Evolutionary conservation across 2,797 vertebrate genomes (phyloP), one percentile per base, ranked within the genome.

Genomic region (Pseudotriccus pelzelni): DNA sequence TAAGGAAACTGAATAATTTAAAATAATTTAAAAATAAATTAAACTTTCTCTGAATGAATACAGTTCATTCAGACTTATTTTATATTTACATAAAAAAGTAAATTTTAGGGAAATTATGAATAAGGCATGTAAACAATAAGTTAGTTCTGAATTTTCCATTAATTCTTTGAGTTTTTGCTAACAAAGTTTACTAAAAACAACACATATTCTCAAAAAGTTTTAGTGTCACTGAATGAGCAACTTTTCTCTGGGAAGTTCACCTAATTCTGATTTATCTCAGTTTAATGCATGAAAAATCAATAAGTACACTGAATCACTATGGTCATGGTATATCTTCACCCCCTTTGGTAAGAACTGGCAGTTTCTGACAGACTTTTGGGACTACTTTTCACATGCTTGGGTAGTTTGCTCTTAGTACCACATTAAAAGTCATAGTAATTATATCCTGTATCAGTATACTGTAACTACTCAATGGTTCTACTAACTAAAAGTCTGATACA

Each of bases 321-420:
- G 10, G 22, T 3, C 8, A n/a, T 32, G 22, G 2, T 11, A 19
- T 10, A 10, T 16, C 7, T 55, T n/a, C 8, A 39, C 3, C 1
- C 2, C 1, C 34, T 66, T 78, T 60, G 19, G 3, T 50, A 66
- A 37, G 15, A 84, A 47, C 1, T 43, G 6, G 9, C 22, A 25
- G 18, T 28, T 80, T 88, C 36, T 77, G 39, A 13, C 9, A 70
- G 30, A 58, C 2, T 78, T 88, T 74, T 59, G 22, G 4, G 44
- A 34, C 12, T 63, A 12, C 10, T 81, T 78, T 78, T 81, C 49
- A 68, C 5, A 14, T 17, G 4, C 3, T 59, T 30, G 49, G 28
- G 12, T 53, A 56, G 6, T 63, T 77, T 83, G 4, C 12, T 89
- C 5, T 27, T 75, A 37, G 7, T 30, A 36, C 1, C 37, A 5